These are phyloP conservation scores for Lithophane semibrunnea DNA, from an alignment of 2,888 invertebrate species.

Conservation along the genomic window DNA sequence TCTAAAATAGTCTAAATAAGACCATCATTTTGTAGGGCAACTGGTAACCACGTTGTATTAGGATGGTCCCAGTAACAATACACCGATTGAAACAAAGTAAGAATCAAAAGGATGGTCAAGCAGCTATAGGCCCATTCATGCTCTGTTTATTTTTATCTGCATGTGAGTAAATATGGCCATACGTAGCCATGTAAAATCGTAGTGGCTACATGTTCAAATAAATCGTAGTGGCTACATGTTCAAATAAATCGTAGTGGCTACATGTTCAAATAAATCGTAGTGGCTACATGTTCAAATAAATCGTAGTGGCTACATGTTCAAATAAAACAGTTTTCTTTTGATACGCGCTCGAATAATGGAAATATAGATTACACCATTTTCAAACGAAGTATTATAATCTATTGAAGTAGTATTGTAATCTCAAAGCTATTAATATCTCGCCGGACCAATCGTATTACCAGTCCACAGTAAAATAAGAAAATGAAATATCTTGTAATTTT, in stretches of 20 bases:
- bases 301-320: no score
- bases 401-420: conserved; percentile 28
- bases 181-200: neutral
- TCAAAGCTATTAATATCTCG: conserved; percentile 40
- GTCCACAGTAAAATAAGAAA: conserved; percentile 2
- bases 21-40: neutral
- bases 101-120: neutral
- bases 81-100: neutral
- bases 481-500: neutral
- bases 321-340: conserved; percentile 23
- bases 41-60: neutral
- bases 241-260: neutral
- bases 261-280: neutral
- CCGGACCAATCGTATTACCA: neutral
- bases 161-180: neutral
- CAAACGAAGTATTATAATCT: conserved; percentile 22
- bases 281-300: neutral
- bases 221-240: neutral
- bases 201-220: neutral
- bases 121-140: neutral
- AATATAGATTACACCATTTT: conserved; percentile 39
- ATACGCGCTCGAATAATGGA: conserved; percentile 38
- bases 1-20: conserved; percentile 18
- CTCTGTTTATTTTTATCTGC: neutral
- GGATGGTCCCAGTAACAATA: no score